Conservation (phyloP, 2,113 vertebrate genomes). For the Phyllopteryx taeniolatus region DNA sequence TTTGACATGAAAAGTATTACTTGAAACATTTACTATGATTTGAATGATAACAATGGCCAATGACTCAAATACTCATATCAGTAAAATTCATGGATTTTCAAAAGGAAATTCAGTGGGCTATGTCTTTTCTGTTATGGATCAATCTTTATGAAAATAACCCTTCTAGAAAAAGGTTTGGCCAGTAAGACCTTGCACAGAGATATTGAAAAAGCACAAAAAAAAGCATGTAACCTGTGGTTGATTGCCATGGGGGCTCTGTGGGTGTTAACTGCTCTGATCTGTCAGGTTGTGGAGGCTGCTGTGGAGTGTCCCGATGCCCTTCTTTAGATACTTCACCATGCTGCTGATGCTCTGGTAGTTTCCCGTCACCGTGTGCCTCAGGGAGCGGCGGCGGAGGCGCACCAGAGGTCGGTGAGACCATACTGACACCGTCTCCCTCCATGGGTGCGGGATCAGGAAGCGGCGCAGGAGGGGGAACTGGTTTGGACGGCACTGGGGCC, state of each 20-base stretch:
- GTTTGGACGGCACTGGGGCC: slow-evolving; percentile 16
- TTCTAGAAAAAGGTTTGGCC: not conserved
- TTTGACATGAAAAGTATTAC: too few relatives aligned
- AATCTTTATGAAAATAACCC: too few relatives aligned
- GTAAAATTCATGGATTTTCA: too few relatives aligned
- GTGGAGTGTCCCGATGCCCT: slow-evolving; percentile 30
- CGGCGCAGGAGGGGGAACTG: slow-evolving; percentile 26
- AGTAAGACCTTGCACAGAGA: not conserved
- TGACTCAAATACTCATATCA: too few relatives aligned
- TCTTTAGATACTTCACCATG: slow-evolving; percentile 35
- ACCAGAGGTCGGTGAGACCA: slow-evolving; percentile 38
- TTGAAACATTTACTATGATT: too few relatives aligned
- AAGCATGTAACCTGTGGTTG: slow-evolving; percentile 49
- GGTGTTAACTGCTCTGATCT: slow-evolving; percentile 59
- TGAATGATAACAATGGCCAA: too few relatives aligned
- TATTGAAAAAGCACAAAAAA: not conserved
- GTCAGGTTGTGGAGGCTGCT: slow-evolving; percentile 49
- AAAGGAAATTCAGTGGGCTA: too few relatives aligned
- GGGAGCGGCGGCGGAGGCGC: slow-evolving; percentile 61
- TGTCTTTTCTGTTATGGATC: too few relatives aligned
- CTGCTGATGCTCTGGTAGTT: slow-evolving; percentile 45
- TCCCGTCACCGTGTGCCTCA: slow-evolving; percentile 55
- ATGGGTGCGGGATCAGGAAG: slow-evolving; percentile 48
- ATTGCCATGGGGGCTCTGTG: slow-evolving; percentile 36
- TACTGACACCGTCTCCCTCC: slow-evolving; percentile 48